Evolutionary conservation across 2,888 invertebrate genomes (phyloP).

Genomic region (Lepetodrilus schrolli): DNA sequence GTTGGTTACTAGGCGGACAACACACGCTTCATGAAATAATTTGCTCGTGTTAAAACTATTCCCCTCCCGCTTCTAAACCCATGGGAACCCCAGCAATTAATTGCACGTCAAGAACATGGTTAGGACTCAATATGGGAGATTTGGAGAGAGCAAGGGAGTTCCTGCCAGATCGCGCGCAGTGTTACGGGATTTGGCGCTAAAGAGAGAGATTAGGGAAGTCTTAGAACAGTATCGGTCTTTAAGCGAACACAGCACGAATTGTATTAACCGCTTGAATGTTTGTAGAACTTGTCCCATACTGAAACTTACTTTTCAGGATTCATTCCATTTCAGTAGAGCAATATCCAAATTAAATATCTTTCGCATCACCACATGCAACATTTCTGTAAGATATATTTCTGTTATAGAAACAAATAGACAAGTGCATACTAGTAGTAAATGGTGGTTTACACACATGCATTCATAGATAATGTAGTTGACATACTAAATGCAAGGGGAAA

Average conservation of each 20-base stretch:
- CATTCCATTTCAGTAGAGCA: background rate
- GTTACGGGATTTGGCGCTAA: constrained; percentile 18
- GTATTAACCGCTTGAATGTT: background rate
- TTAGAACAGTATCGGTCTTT: constrained; percentile 7
- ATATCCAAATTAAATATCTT: background rate
- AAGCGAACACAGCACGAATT: background rate
- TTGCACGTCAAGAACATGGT: constrained; percentile 28
- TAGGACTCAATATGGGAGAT: background rate
- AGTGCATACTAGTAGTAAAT: too few relatives aligned
- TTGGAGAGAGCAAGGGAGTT: background rate
- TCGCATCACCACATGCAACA: too few relatives aligned
- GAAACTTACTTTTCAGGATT: background rate
- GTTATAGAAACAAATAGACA: too few relatives aligned
- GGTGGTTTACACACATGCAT: too few relatives aligned
- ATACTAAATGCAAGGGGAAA: too few relatives aligned
- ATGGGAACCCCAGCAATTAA: constrained; percentile 17
- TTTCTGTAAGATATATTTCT: too few relatives aligned
- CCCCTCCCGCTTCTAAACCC: background rate
- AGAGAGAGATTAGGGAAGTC: constrained; percentile 18
- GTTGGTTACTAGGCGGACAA: constrained; percentile 13
- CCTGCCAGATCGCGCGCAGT: constrained; percentile 5
- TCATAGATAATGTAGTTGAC: too few relatives aligned
- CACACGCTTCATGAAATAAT: constrained; percentile 27
- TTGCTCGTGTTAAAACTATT: constrained; percentile 19
- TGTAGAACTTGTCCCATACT: background rate